Percentiles rank a stretch among this genome's conserved stretches.
phyloP scores from a whole-genome alignment of 2,888 invertebrate species.

The Yponomeuta plumbellus region DNA sequence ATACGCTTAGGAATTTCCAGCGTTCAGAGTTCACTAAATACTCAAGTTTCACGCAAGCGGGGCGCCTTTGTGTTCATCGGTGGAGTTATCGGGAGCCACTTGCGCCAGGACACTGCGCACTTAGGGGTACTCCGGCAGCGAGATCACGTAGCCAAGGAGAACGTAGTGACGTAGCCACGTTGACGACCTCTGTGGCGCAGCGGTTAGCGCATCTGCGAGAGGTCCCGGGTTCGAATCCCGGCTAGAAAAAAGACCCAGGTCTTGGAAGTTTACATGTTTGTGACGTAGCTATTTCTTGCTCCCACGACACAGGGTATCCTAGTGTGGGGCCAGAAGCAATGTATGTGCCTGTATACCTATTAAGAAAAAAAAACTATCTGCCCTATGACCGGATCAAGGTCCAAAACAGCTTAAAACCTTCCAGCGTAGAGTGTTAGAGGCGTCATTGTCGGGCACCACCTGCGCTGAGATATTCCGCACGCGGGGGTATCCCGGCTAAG shows the following conservation, averaged over 20 bases:
- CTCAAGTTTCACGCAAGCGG: slow-evolving; percentile 40
- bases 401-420: no score
- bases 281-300: no score
- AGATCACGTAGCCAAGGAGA: slow-evolving; percentile 88
- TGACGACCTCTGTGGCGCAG: slow-evolving; percentile 87
- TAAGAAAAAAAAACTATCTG: slow-evolving; percentile 85
- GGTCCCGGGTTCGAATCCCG: no score
- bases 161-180: slow-evolving; percentile 89
- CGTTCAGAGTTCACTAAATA: no score
- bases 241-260: no score
- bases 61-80: slow-evolving; percentile 84
- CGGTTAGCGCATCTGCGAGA: no score
- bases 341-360: no score
- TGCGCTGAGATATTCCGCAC: slow-evolving; percentile 95
- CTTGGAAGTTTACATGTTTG: no score
- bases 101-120: slow-evolving; percentile 95
- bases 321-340: no score
- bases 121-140: slow-evolving; percentile 89
- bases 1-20: no score
- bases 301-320: no score
- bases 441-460: slow-evolving; percentile 85
- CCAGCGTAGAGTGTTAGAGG: no score
- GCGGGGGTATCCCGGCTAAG: slow-evolving; percentile 90
- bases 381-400: slow-evolving; percentile 95
- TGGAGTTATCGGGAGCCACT: slow-evolving; percentile 92